Evolutionary conservation across 2,113 vertebrate genomes (phyloP).

Genomic region (Pristiophorus japonicus): DNA sequence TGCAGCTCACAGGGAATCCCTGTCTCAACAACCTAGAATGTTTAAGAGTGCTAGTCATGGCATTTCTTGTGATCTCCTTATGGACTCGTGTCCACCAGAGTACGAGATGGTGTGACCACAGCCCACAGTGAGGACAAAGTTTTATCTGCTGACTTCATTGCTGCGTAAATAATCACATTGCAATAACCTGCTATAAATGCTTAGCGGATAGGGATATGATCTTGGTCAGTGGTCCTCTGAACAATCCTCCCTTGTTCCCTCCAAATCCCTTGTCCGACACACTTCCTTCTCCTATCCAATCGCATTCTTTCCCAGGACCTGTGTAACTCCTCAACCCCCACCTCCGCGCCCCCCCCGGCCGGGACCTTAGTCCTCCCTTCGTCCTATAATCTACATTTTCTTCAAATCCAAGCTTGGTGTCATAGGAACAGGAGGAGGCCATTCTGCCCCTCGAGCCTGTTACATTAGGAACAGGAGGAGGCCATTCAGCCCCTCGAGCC

Average conservation of each 20-base stretch:
- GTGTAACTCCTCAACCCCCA: not conserved
- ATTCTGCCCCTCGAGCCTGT: too few relatives aligned
- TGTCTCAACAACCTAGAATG: not conserved
- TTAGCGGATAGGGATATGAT: not conserved
- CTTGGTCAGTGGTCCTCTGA: not conserved
- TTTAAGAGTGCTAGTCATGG: slow-evolving; percentile 11
- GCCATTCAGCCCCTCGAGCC: too few relatives aligned
- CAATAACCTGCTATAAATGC: not conserved
- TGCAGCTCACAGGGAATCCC: not conserved
- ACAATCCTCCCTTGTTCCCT: not conserved
- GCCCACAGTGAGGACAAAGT: not conserved
- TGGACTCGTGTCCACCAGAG: not conserved
- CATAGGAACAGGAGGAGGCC: too few relatives aligned
- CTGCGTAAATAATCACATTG: not conserved
- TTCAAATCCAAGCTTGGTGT: too few relatives aligned
- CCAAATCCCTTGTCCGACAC: not conserved
- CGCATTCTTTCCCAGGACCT: too few relatives aligned
- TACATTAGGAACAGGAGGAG: too few relatives aligned
- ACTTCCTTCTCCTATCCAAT: not conserved
- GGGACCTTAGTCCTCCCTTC: not conserved
- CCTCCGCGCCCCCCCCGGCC: too few relatives aligned
- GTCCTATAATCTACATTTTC: too few relatives aligned
- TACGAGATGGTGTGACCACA: not conserved
- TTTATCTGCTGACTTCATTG: not conserved
- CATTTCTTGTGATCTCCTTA: not conserved